A percentile compares a stretch with the other conserved stretches of the same genome.
These are phyloP conservation scores for Acleris cristana DNA, from an alignment of 2,888 invertebrate genomes.

Conservation along the genomic window DNA sequence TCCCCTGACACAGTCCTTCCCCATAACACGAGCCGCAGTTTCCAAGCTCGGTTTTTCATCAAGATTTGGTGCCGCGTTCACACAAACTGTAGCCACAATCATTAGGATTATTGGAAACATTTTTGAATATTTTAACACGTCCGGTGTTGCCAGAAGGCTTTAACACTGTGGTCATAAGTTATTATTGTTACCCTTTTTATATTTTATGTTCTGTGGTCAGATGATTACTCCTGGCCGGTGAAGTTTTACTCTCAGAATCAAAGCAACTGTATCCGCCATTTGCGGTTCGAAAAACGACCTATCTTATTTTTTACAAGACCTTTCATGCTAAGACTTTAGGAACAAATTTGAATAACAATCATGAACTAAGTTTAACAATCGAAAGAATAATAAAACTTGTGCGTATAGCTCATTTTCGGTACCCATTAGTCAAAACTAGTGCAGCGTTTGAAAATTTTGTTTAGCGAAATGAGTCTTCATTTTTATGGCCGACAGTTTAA, in stretches of 20 bases:
- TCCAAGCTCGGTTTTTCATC: conserved; percentile 49
- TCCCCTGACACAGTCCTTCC: conserved; percentile 61
- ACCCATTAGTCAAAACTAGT: conserved; percentile 52
- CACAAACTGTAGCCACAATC: conserved; percentile 47
- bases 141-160: conserved; percentile 45
- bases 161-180: conserved; percentile 54
- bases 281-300: conserved; percentile 37
- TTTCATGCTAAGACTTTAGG: conserved; percentile 39
- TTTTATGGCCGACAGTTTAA: conserved; percentile 39
- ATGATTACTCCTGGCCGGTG: conserved; percentile 59
- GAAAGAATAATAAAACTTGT: conserved; percentile 43
- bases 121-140: conserved; percentile 52
- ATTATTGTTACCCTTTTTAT: conserved; percentile 63
- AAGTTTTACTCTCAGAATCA: conserved; percentile 52
- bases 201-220: conserved; percentile 65
- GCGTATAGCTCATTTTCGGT: conserved; percentile 52
- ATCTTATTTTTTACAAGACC: background rate
- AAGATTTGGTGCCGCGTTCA: conserved; percentile 52
- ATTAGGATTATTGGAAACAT: conserved; percentile 54
- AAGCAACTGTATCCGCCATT: conserved; percentile 37
- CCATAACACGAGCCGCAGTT: conserved; percentile 45
- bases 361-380: conserved; percentile 32
- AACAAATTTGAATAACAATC: conserved; percentile 40
- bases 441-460: conserved; percentile 37
- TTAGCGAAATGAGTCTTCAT: conserved; percentile 41